Evolutionary conservation across 1,140 invertebrate species (phyloP).

Genomic region (Drosophila tani): DNA sequence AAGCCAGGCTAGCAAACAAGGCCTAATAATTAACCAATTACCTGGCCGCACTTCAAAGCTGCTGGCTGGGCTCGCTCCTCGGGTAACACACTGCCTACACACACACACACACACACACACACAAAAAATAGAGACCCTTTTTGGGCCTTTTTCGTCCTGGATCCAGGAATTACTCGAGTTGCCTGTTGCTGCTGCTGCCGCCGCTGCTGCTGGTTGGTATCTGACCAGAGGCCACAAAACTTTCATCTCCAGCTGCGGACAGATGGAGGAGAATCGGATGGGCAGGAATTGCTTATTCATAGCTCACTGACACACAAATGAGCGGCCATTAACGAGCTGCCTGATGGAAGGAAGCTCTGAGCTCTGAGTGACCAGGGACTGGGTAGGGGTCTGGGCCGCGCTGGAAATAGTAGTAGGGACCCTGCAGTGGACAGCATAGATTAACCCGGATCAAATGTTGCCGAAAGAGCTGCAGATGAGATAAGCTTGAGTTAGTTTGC

Average conservation of each 20-base stretch:
- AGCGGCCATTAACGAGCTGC: slow-evolving; percentile 54
- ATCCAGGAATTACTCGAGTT: slow-evolving; percentile 2
- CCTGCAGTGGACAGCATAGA: slow-evolving; percentile 43
- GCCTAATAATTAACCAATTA: slow-evolving; percentile 68
- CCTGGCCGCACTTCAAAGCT: slow-evolving; percentile 61
- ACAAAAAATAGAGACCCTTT: slow-evolving; percentile 13
- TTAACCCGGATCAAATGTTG: slow-evolving; percentile 49
- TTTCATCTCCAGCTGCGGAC: slow-evolving; percentile 44
- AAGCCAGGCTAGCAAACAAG: slow-evolving; percentile 42
- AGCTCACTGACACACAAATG: slow-evolving; percentile 59
- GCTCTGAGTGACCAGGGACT: neutral
- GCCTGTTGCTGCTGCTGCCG: slow-evolving; percentile 31
- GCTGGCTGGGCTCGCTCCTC: slow-evolving; percentile 19
- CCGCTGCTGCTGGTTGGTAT: slow-evolving; percentile 27
- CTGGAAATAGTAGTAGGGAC: slow-evolving; percentile 5
- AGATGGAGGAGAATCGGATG: slow-evolving; percentile 4
- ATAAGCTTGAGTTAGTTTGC: slow-evolving; percentile 31
- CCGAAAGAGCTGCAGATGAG: slow-evolving; percentile 17
- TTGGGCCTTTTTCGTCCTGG: neutral
- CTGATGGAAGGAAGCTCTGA: slow-evolving; percentile 24
- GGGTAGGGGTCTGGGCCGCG: neutral
- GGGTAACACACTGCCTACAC: slow-evolving; percentile 28
- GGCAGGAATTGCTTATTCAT: slow-evolving; percentile 58
- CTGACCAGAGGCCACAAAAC: slow-evolving; percentile 51
- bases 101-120: neutral